These are phyloP conservation scores for Microplitis mediator DNA, from an alignment of 1,140 invertebrate species.

Conservation along the genomic window DNA sequence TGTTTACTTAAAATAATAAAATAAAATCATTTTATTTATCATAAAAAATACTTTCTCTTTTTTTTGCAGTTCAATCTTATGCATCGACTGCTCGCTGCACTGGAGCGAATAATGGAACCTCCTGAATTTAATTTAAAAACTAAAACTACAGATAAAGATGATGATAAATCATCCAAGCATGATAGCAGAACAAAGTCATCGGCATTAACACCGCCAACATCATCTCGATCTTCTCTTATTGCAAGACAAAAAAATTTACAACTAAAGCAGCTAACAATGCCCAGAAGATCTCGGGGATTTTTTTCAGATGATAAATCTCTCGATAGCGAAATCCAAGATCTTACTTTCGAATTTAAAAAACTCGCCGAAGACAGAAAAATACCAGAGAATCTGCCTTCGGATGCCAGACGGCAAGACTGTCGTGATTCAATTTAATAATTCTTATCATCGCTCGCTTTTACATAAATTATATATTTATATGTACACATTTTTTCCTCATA, in stretches of 20 bases:
- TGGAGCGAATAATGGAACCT: constrained; percentile 59
- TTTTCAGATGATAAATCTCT: background rate
- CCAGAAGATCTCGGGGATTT: background rate
- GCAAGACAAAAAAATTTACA: background rate
- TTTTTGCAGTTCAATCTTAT: constrained; percentile 47
- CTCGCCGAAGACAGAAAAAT: too few species aligned
- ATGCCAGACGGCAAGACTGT: background rate
- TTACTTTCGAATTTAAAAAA: background rate
- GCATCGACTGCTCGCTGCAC: constrained; percentile 42
- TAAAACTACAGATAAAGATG: constrained; percentile 30
- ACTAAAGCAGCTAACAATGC: background rate
- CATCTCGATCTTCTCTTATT: background rate
- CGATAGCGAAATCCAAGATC: background rate
- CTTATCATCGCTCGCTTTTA: background rate
- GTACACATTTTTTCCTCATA: background rate
- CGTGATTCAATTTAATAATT: constrained; percentile 14
- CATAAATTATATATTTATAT: background rate
- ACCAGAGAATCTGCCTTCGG: background rate
- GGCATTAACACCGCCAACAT: background rate
- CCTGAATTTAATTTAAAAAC: constrained; percentile 28
- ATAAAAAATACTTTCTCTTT: constrained; percentile 13
- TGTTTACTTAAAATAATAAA: background rate
- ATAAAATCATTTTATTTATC: background rate
- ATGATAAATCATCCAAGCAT: constrained; percentile 23
- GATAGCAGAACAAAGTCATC: constrained; percentile 39